Conservation (phyloP, 2,797 vertebrate species). For the Spheniscus humboldti region DNA sequence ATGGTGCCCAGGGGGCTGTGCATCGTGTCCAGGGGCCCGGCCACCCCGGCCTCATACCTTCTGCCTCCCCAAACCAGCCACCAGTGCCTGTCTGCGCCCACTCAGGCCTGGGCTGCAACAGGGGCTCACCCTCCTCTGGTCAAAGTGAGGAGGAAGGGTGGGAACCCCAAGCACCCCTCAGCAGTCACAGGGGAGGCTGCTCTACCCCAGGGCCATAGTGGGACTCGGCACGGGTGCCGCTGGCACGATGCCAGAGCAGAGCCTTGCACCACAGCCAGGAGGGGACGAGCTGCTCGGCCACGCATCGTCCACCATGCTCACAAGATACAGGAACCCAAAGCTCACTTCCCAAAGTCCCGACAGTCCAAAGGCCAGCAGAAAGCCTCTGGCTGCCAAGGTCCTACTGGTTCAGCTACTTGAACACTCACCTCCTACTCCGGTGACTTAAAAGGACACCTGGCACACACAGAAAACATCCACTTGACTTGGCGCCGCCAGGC, state of each 20-base stretch:
- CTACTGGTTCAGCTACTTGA: fast-evolving
- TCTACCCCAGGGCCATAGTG: background rate
- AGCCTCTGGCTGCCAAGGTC: background rate
- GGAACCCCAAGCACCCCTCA: fast-evolving
- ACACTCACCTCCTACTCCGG: background rate
- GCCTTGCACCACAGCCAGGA: fast-evolving
- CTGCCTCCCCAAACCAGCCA: background rate
- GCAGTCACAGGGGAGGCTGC: fast-evolving
- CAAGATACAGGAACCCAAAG: background rate
- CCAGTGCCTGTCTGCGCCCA: fast-evolving
- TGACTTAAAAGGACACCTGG: fast-evolving
- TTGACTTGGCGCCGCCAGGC: fast-evolving
- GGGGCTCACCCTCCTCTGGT: fast-evolving
- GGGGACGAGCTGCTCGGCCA: fast-evolving
- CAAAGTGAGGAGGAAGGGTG: background rate
- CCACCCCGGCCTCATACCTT: background rate
- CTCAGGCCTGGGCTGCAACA: background rate
- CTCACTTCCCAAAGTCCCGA: background rate
- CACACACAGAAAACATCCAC: background rate
- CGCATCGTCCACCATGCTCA: fast-evolving
- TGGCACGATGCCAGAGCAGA: fast-evolving
- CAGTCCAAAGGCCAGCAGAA: background rate
- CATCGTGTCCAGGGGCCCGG: fast-evolving
- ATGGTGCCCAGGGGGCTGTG: background rate
- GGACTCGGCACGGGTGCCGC: fast-evolving